phyloP scores from a whole-genome alignment of 2,797 vertebrate species.

The Saxicola maurus region DNA sequence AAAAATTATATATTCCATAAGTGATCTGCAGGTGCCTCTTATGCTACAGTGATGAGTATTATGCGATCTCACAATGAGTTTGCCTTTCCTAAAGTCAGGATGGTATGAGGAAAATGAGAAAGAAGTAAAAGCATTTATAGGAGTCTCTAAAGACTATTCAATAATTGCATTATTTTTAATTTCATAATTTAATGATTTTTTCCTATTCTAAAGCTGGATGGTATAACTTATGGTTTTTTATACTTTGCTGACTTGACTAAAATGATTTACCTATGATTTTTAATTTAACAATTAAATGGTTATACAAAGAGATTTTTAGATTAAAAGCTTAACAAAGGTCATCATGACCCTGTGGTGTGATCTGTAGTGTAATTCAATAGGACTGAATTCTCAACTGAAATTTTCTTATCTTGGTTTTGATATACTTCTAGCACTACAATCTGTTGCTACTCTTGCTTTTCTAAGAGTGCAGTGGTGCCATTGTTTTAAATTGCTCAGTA shows the following conservation, averaged over 20 bases:
- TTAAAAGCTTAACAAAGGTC: neutral
- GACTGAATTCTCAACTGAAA: neutral
- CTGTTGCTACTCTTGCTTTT: neutral
- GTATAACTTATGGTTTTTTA: neutral
- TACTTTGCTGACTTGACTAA: neutral
- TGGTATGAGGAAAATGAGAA: neutral
- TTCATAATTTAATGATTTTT: neutral
- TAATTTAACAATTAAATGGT: neutral
- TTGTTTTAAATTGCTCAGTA: neutral
- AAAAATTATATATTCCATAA: neutral
- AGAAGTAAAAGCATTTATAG: neutral
- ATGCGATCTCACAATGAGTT: neutral
- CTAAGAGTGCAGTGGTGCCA: neutral
- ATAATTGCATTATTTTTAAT: neutral
- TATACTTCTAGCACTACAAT: neutral
- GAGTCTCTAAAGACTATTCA: neutral
- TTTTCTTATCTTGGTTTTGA: neutral
- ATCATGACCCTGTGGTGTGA: neutral
- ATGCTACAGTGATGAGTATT: neutral
- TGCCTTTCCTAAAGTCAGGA: neutral
- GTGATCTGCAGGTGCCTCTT: neutral
- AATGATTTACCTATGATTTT: neutral
- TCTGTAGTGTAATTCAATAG: neutral
- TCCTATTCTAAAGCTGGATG: neutral
- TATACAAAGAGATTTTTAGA: neutral